phyloP scores from a whole-genome alignment of 2,888 invertebrate genomes.

The Drosophila quinaria region DNA sequence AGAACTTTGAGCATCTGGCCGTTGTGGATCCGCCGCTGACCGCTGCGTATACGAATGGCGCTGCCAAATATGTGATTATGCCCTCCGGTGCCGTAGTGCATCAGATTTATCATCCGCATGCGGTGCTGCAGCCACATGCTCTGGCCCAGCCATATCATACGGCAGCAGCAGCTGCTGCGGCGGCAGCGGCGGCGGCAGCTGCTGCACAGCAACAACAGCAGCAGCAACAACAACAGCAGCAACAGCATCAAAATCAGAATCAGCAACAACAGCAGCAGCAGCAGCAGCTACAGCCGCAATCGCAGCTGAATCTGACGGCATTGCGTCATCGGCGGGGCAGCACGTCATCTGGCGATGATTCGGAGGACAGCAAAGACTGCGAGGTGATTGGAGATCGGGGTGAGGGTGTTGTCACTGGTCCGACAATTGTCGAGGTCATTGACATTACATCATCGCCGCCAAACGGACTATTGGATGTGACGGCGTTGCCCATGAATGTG shows the following conservation, averaged over 20 bases:
- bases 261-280: slow-evolving; percentile 59
- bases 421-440: slow-evolving; percentile 64
- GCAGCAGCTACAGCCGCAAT: slow-evolving; percentile 53
- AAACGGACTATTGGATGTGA: slow-evolving; percentile 59
- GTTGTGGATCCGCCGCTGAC: slow-evolving; percentile 79
- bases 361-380: slow-evolving; percentile 86
- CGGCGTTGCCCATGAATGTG: slow-evolving; percentile 50
- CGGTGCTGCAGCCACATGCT: slow-evolving; percentile 65
- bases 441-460: slow-evolving; percentile 79
- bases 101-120: slow-evolving; percentile 71
- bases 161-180: slow-evolving; percentile 55
- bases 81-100: slow-evolving; percentile 73
- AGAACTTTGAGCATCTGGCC: slow-evolving; percentile 84
- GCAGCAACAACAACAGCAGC: slow-evolving; percentile 56
- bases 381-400: slow-evolving; percentile 83
- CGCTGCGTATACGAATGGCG: slow-evolving; percentile 68
- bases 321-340: slow-evolving; percentile 84
- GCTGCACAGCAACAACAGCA: slow-evolving; percentile 43
- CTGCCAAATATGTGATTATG: slow-evolving; percentile 79
- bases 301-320: slow-evolving; percentile 59
- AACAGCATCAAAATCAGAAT: slow-evolving; percentile 51
- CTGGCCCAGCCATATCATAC: slow-evolving; percentile 62
- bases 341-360: slow-evolving; percentile 85
- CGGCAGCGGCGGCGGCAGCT: slow-evolving; percentile 40
- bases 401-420: slow-evolving; percentile 27